Evolutionary conservation across 2,888 invertebrate genomes (phyloP).

Genomic region (Micoletzkya japonica): DNA sequence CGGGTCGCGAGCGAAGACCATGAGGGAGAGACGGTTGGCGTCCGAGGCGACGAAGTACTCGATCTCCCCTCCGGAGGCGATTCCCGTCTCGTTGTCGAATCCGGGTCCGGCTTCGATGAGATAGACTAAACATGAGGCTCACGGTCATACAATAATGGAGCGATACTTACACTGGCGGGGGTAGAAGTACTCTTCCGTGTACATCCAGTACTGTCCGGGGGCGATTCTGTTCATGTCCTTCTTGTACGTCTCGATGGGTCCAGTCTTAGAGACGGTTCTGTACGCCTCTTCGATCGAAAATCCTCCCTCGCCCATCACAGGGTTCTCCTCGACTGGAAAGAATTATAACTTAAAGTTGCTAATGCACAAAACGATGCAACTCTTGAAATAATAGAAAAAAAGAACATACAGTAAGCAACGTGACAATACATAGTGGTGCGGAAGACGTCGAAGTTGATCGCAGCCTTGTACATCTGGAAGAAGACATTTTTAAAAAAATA

Average conservation of each 20-base stretch:
- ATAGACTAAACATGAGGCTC: conserved; percentile 55
- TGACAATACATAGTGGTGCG: conserved; percentile 64
- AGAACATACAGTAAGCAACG: conserved; percentile 62
- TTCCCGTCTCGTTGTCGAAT: conserved; percentile 57
- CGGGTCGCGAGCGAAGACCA: conserved; percentile 63
- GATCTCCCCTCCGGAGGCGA: conserved; percentile 47
- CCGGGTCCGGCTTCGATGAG: conserved; percentile 62
- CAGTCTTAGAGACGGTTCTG: conserved; percentile 60
- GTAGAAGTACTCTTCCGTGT: conserved; percentile 65
- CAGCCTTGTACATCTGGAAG: conserved; percentile 64
- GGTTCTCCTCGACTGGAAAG: conserved; percentile 60
- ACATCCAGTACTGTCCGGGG: conserved; percentile 64
- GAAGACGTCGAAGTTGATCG: conserved; percentile 64
- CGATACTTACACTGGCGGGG: conserved; percentile 61
- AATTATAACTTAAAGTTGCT: neutral
- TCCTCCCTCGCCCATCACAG: conserved; percentile 63
- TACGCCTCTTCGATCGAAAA: conserved; percentile 64
- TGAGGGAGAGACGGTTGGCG: conserved; percentile 60
- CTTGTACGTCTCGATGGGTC: conserved; percentile 64
- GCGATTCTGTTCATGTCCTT: conserved; percentile 63
- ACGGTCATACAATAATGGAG: neutral
- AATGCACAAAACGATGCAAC: no score
- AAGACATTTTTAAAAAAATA: neutral
- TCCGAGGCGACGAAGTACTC: conserved; percentile 64
- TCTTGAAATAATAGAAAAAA: no score